Conservation (phyloP, 2,888 invertebrate species). For the Atherix ibis region DNA sequence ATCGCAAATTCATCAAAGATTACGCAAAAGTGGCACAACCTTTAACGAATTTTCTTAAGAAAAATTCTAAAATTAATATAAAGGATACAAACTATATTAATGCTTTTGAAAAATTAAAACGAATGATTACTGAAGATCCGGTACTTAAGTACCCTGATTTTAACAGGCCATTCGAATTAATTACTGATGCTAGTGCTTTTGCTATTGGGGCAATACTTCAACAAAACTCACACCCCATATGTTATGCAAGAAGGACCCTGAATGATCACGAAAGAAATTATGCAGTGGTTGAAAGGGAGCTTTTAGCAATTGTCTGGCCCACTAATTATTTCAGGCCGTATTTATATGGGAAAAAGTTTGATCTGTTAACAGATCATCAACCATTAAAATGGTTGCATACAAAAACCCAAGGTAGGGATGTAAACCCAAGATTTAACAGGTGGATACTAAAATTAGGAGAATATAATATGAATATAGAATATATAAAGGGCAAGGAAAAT, state of each 20-base stretch:
- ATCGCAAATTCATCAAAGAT: too few relatives aligned
- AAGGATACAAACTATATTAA: conserved; percentile 1
- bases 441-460: conserved; percentile 7
- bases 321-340: conserved; percentile 6
- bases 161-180: neutral
- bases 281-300: conserved; percentile 4
- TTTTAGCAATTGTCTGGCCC: conserved; percentile 5
- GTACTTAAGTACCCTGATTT: neutral
- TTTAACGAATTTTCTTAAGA: too few relatives aligned
- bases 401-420: conserved; percentile 7
- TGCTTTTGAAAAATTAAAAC: conserved; percentile 3
- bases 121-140: neutral
- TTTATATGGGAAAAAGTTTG: conserved; percentile 5
- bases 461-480: conserved; percentile 5
- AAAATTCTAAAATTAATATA: conserved; percentile 1
- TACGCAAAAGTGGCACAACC: too few relatives aligned
- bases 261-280: conserved; percentile 1
- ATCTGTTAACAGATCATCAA: conserved; percentile 8
- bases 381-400: conserved; percentile 7
- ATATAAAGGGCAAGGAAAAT: conserved; percentile 5
- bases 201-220: neutral
- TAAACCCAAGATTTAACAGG: conserved; percentile 5
- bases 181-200: neutral
- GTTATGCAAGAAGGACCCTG: neutral
- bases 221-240: neutral